Base-by-base conservation (phyloP, 2,888 invertebrate genomes). In the Leucoma salicis region DNA sequence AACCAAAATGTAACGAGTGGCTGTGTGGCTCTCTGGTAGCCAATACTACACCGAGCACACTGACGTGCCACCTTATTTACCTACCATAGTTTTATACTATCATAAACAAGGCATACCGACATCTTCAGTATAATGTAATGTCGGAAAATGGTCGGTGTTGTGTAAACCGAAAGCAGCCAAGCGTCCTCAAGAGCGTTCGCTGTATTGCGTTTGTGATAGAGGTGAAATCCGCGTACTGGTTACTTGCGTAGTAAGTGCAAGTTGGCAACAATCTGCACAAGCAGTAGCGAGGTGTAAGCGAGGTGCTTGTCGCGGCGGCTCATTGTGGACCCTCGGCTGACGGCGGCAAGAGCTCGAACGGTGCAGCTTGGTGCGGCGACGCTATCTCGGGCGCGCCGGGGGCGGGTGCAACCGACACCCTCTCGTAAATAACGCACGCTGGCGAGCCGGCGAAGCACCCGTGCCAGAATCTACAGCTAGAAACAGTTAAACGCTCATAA, bases 401-500 rank as follows among this genome's bases (percentile, higher is more conserved):
- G 69, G 58, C 49, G 70, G 66, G 67, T 65, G 63, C 66, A 59
- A 66, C 61, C 57, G 78, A 81, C 75, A 84, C 84, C 85, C 87
- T 85, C 80, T 85, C 88, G 85, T 88, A 88, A 88, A 89, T 87
- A 87, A 84, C 86, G 82, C 82, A 82, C 83, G 82, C 87, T 85
- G 89, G 89, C 88, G 87, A 87, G 88, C 83, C 84, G 86, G 86
- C 89, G 85, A 87, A 85, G 88, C 88, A 78, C 82, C 84, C 85
- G 87, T 87, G 88, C 88, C 88, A 88, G 89, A 88, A 86, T 87
- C 87, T 87, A 84, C 86, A 82, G 86, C 88, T 89, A 87, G 88
- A 88, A 88, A 89, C 88, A 88, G 88, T 89, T 89, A 88, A 89
- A 88, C 85, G 88, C 87, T 88, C 89, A 89, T 89, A 89, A 89